Evolutionary conservation across 2,113 vertebrate genomes (phyloP), one percentile per base, ranked within the genome.

Genomic region (Phrynosoma platyrhinos): DNA sequence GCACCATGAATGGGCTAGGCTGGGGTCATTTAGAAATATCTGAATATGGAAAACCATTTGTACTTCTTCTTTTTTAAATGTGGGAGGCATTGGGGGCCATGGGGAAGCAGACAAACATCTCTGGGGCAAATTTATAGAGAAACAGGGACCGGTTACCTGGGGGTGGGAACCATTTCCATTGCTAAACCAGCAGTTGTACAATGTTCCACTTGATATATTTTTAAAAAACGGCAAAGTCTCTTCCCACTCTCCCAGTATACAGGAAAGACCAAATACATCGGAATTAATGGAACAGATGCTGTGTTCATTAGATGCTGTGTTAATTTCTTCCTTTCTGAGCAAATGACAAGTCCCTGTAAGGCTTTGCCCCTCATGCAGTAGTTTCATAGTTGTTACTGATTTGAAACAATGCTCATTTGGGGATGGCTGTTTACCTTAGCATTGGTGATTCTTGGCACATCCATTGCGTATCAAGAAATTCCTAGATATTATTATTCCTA

Each of bases 81-180:
- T 47, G 47, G 47, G 47, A 47, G 47, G 47, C 47, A 6, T 47
- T 47, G 47, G 47, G 47, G 47, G 47, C 47, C 7, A 2, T 47
- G 7, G 47, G 47, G 47, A 47, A 47, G 5, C 47, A 47, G 47
- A 47, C 47, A 47, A 47, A 5, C 47, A 47, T 47, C 4, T 7
- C 47, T 47, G 47, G 47, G 47, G 7, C 47, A 47, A 47, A 47
- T 47, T 47, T 47, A 47, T 6, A 47, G 47, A 47, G 47, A 6
- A 47, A 47, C 7, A 7, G 5, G 47, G 7, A 47, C 47, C 5
- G 47, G 7, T 47, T 47, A 47, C 47, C 7, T 47, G 58, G 58
- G 58, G 13, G 58, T 4, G 13, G 13, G 9, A 0, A 89, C 82
- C 91, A 80, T 58, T 52, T 85, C 88, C 32, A 88, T 12, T 90